These are phyloP conservation scores for Anoura caudifer DNA, from an alignment of 2,113 vertebrate genomes.

Conservation along the genomic window DNA sequence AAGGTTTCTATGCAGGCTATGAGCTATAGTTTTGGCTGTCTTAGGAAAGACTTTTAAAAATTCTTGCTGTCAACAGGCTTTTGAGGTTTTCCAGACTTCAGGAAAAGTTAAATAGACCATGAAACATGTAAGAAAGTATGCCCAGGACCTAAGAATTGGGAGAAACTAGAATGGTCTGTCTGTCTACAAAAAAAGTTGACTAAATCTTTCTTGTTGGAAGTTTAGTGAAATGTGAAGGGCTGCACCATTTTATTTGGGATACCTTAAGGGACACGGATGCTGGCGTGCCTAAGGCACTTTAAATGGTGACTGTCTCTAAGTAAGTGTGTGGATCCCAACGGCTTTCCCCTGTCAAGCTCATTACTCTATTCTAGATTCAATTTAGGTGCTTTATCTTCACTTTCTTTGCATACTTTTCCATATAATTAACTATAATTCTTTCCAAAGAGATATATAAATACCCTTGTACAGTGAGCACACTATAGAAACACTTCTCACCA, in stretches of 20 bases:
- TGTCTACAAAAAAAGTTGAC: conserved; percentile 21
- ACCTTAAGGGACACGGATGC: background rate
- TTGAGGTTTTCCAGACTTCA: conserved; percentile 74
- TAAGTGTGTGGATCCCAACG: background rate
- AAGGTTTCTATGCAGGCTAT: conserved; percentile 52
- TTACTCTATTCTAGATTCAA: background rate
- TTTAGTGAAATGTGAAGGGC: background rate
- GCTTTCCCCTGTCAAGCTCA: background rate
- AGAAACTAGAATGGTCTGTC: conserved; percentile 45
- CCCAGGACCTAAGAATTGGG: conserved; percentile 35
- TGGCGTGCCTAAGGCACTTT: background rate
- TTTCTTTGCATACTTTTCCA: background rate
- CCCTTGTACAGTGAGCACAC: background rate
- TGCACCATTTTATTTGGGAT: background rate
- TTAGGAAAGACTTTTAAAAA: conserved; percentile 73
- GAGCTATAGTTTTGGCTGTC: conserved; percentile 64
- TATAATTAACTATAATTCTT: background rate
- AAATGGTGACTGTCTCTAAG: background rate
- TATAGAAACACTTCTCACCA: background rate
- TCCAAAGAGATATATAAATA: background rate
- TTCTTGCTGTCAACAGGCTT: conserved; percentile 73
- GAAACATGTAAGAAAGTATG: conserved; percentile 64
- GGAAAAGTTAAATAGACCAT: conserved; percentile 73
- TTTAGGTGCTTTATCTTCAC: background rate
- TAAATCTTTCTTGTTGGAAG: background rate